Evolutionary conservation across 37 sponge, comb jelly and placozoan genomes (phyloP).

Genomic region (Ephydatia muelleri): DNA sequence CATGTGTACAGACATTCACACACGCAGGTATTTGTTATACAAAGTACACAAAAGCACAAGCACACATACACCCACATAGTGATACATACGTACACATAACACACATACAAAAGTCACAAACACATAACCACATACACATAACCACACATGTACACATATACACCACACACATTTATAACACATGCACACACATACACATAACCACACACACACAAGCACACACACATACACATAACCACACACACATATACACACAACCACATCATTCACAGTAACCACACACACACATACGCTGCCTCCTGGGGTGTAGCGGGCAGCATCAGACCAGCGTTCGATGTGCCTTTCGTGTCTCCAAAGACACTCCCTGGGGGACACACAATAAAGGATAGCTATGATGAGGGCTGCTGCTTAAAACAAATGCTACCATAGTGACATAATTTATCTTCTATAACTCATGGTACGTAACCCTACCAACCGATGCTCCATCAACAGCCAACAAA

Average conservation of each 20-base stretch:
- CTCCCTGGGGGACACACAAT: neutral
- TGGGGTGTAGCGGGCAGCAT: neutral
- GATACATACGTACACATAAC: no score
- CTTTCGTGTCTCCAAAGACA: neutral
- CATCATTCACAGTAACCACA: neutral
- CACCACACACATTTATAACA: neutral
- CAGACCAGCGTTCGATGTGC: neutral
- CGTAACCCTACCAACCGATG: no score
- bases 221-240: constrained; percentile 4
- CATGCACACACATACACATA: constrained; percentile 1
- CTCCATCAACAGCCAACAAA: no score
- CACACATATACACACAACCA: neutral
- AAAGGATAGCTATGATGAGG: neutral
- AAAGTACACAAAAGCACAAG: no score
- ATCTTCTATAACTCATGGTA: no score
- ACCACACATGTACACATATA: neutral
- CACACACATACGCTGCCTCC: neutral
- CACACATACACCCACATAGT: no score
- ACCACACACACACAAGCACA: neutral
- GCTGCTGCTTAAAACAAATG: no score
- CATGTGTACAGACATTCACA: no score
- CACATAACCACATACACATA: neutral
- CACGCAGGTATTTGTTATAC: no score
- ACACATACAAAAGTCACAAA: no score
- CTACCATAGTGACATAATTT: no score